phyloP scores from a whole-genome alignment of 2,888 invertebrate species.

The Tanypteryx hageni region DNA sequence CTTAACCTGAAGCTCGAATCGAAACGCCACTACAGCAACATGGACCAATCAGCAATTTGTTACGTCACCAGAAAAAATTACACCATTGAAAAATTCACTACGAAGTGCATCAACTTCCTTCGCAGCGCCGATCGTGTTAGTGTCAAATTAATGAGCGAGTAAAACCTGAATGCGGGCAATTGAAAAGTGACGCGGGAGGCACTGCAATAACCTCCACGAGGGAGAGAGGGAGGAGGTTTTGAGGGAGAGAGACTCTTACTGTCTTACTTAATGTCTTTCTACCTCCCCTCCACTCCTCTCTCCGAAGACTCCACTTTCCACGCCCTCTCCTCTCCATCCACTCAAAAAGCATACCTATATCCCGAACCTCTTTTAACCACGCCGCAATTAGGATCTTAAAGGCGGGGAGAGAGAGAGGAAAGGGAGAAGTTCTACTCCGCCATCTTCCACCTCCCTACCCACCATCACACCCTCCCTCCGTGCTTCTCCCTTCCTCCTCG shows the following conservation, averaged over 20 bases:
- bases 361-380: constrained; percentile 30
- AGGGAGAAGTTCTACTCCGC: not conserved
- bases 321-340: not conserved
- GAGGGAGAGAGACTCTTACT: not conserved
- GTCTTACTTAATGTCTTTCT: not conserved
- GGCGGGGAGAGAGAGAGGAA: not conserved
- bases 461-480: not conserved
- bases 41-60: too few species aligned
- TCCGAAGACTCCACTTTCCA: not conserved
- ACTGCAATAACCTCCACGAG: not conserved
- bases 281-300: not conserved
- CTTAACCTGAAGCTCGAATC: too few species aligned
- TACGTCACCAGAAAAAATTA: too few species aligned
- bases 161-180: constrained; percentile 1
- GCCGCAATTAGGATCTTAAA: constrained; percentile 35
- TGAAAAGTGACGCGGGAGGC: not conserved
- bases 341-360: constrained; percentile 37
- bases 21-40: too few species aligned
- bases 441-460: not conserved
- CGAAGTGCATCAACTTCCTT: not conserved
- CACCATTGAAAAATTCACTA: too few species aligned
- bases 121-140: not conserved
- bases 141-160: not conserved
- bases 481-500: not conserved
- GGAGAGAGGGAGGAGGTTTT: not conserved